A percentile compares a stretch with the other conserved stretches of the same genome.
Conservation (phyloP, 30 jellyfish, hydroid and myxozoan species). For the Pelagia noctiluca region DNA sequence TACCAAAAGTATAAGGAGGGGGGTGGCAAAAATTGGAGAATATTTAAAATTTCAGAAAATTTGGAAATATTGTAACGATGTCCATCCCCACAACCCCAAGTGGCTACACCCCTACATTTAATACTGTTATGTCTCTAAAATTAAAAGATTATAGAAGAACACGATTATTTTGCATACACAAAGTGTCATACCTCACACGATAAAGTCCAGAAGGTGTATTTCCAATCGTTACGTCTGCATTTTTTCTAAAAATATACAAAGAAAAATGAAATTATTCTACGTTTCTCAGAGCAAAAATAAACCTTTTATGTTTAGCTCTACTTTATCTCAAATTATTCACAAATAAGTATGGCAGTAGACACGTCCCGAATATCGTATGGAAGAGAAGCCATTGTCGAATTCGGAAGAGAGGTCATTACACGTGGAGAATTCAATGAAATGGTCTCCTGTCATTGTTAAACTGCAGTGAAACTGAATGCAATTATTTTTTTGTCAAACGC, state of each 20-base stretch:
- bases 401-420: too few species aligned
- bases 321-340: neutral
- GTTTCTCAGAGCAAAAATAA: too few species aligned
- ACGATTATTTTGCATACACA: too few species aligned
- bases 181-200: conserved; percentile 49
- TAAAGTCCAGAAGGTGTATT: conserved; percentile 45
- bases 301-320: too few species aligned
- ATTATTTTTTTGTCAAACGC: neutral
- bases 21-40: too few species aligned
- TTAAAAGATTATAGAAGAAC: too few species aligned
- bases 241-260: conserved; percentile 11
- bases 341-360: neutral
- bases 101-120: too few species aligned
- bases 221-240: conserved; percentile 21
- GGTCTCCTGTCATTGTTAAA: neutral
- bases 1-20: too few species aligned
- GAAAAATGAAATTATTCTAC: conserved; percentile 5
- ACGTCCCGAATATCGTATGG: neutral
- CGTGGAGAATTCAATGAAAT: neutral
- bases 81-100: too few species aligned
- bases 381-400: neutral
- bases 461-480: neutral
- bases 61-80: too few species aligned
- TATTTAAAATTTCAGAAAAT: too few species aligned
- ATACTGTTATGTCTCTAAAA: too few species aligned